phyloP scores from a whole-genome alignment of 2,888 invertebrate species.

The Clistopyga incitator region DNA sequence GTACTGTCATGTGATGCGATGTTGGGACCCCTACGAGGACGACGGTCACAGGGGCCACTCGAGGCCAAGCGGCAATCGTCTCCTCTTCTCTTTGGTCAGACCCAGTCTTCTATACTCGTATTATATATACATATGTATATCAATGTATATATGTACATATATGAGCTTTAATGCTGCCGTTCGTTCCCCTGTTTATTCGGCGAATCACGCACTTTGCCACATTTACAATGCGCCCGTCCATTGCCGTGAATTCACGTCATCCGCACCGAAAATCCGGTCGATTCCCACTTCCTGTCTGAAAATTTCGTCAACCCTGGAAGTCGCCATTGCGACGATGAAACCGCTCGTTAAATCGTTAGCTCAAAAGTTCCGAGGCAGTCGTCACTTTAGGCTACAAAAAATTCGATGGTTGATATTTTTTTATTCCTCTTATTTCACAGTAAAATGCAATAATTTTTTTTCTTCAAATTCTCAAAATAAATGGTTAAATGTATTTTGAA shows the following conservation, averaged over 20 bases:
- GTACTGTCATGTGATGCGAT: background rate
- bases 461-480: no score
- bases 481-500: no score
- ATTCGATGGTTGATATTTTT: no score
- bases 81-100: background rate
- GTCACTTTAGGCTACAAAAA: no score
- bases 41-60: background rate
- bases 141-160: background rate
- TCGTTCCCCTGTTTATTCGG: slow-evolving; percentile 49
- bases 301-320: background rate
- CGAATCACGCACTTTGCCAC: slow-evolving; percentile 63
- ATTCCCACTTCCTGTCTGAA: slow-evolving; percentile 37
- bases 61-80: slow-evolving; percentile 29
- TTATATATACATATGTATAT: background rate
- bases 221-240: slow-evolving; percentile 63
- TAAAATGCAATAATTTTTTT: no score
- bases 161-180: slow-evolving; percentile 25
- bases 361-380: no score
- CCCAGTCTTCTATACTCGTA: slow-evolving; percentile 5
- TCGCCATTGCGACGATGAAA: background rate
- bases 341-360: no score
- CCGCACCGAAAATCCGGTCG: slow-evolving; percentile 66
- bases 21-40: slow-evolving; percentile 20
- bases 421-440: no score
- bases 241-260: slow-evolving; percentile 49